phyloP scores from a whole-genome alignment of 2,113 vertebrate genomes.

The Sakesphorus luctuosus region DNA sequence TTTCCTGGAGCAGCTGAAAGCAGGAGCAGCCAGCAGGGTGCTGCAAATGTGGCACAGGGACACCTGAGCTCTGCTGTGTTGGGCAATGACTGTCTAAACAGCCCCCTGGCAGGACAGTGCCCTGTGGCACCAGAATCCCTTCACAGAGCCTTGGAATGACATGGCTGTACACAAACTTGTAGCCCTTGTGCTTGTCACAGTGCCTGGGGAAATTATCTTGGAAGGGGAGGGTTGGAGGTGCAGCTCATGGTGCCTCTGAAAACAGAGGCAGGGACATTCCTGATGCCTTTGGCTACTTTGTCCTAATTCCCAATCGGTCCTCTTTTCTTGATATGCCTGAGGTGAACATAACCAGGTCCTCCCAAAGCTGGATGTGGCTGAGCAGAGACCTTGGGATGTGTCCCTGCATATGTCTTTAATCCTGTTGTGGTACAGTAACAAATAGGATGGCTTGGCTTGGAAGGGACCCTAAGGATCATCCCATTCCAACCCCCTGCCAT shows the following conservation, averaged over 20 bases:
- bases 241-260: not conserved
- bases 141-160: not conserved
- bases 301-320: not conserved
- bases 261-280: not conserved
- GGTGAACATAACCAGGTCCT: not conserved
- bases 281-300: not conserved
- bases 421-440: not conserved
- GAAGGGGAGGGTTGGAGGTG: not conserved
- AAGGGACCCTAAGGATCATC: not conserved
- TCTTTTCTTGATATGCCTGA: not conserved
- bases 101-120: not conserved
- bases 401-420: not conserved
- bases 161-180: not conserved
- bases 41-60: not conserved
- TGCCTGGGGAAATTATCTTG: not conserved
- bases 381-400: not conserved
- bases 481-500: rapidly evolving
- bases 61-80: not conserved
- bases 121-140: not conserved
- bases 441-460: not conserved
- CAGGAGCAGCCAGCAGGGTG: not conserved
- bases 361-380: not conserved
- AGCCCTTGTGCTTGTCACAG: not conserved
- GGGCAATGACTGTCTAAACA: not conserved
- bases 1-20: not conserved